Base-by-base conservation (phyloP, 1,140 invertebrate species). In the Calycopis cecrops region DNA sequence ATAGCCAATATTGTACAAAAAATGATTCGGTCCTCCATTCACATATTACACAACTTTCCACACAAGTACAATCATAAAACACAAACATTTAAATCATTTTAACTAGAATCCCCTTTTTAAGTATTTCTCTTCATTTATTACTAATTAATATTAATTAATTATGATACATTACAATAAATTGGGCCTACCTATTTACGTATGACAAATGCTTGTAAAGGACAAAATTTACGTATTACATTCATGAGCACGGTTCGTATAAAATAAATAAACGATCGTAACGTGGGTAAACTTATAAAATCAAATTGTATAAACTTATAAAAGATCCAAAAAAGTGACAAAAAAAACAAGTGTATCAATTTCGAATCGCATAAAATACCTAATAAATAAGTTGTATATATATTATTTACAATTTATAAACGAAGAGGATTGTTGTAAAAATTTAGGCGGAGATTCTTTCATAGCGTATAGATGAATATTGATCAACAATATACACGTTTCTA, bases 1-100 rank as follows among this genome's bases (percentile, higher is more conserved):
- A 71, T 78, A 83, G 83, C 79, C 74, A 77, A 86, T 82, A 82
- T 85, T 86, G 83, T 86, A 86, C 83, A 86, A 86, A 86, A 83
- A 84, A 80, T 77, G 75, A 77, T 81, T 81, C 79, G 78, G 73
- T 68, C 72, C 82, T 71, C 61, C 60, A 52, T 79, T 74, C 71
- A 73, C 57, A 68, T 75, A 76, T 76, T 85, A 85, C 72, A 80
- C 73, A 77, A 71, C 63, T 76, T 73, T 80, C 72, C 80, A 83
- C 79, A 84, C 80, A 72, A 62, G 67, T 79, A 86, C 76, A 83
- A 81, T 79, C 75, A 79, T 79, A 73, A 77, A 86, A 86, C 80
- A 77, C 80, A 83, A 80, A 84, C 77, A 81, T 81, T 77, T 73
- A 81, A 79, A 76, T 73, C 68, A 73, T 81, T 76, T 77, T 76